Percentiles rank a stretch among this genome's conserved stretches.
These are phyloP conservation scores for Hoplostethus atlanticus DNA, from an alignment of 2,797 vertebrate species.

Conservation along the genomic window DNA sequence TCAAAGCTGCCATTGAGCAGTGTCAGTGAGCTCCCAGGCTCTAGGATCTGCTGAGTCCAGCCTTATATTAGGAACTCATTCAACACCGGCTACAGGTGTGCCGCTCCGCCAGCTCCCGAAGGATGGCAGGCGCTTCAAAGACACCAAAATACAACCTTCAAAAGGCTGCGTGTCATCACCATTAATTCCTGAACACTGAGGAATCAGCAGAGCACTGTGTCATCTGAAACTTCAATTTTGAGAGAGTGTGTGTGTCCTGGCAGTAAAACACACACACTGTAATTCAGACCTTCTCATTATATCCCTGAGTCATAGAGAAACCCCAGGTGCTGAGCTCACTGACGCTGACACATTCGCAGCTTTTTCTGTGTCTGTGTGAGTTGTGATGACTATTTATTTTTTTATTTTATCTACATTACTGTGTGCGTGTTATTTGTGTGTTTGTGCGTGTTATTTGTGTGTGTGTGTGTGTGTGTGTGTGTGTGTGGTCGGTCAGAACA, in stretches of 20 bases:
- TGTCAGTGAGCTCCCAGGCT: constrained; percentile 50
- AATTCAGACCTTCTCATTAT: constrained; percentile 76
- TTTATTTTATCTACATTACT: constrained; percentile 23
- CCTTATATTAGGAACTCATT: constrained; percentile 54
- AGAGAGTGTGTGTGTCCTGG: constrained; percentile 33
- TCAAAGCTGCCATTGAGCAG: constrained; percentile 46
- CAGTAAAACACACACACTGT: constrained; percentile 61
- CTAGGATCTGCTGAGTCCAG: constrained; percentile 65
- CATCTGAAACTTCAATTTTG: constrained; percentile 73
- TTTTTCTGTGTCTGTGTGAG: constrained; percentile 4
- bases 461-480: neutral
- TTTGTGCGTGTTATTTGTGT: neutral
- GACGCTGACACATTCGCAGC: constrained; percentile 27
- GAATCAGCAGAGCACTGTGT: constrained; percentile 78
- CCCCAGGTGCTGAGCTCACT: constrained; percentile 60
- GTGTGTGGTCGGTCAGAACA: neutral
- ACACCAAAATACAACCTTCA: constrained; percentile 74
- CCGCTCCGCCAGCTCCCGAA: constrained; percentile 47
- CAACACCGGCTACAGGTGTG: constrained; percentile 62
- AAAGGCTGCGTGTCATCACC: constrained; percentile 73
- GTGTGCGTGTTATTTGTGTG: constrained; percentile 4
- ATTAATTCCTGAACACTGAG: constrained; percentile 74
- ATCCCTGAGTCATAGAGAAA: constrained; percentile 70
- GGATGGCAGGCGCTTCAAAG: constrained; percentile 51
- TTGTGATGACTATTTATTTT: constrained; percentile 28